Percentiles rank a stretch among this genome's conserved stretches.
Evolutionary conservation across 1,140 invertebrate genomes (phyloP).

Genomic region (Nylanderia fulva): DNA sequence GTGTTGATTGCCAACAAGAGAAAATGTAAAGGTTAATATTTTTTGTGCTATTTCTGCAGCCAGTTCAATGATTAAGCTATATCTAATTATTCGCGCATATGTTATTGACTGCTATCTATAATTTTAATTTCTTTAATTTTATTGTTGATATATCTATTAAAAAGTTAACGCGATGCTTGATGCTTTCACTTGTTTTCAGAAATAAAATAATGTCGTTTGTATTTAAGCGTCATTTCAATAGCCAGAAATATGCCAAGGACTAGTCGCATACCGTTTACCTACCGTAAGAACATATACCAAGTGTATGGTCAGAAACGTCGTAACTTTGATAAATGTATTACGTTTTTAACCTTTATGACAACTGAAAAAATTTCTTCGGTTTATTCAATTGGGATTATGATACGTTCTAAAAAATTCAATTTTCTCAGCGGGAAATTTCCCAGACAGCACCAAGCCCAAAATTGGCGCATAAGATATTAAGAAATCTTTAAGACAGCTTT

Average conservation of each 20-base stretch:
- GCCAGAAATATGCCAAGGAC: conserved; percentile 23
- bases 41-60: too few relatives aligned
- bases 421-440: too few relatives aligned
- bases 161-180: background rate
- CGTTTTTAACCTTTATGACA: background rate
- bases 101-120: background rate
- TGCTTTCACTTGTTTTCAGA: conserved; percentile 20
- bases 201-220: conserved; percentile 2
- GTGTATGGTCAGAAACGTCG: background rate
- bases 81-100: background rate
- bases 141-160: background rate
- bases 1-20: background rate
- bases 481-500: too few relatives aligned
- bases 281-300: background rate
- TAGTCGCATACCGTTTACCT: background rate
- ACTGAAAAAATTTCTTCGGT: background rate
- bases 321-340: conserved; percentile 37
- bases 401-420: conserved; percentile 42
- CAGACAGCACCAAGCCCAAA: too few relatives aligned
- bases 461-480: too few relatives aligned
- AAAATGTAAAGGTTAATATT: background rate
- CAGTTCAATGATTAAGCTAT: background rate
- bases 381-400: background rate
- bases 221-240: conserved; percentile 8
- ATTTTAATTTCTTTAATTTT: conserved; percentile 21